Percentiles rank a stretch among this genome's conserved stretches.
These are phyloP conservation scores for Sebastes dallii DNA, from an alignment of 2,797 vertebrate genomes.

Conservation along the genomic window DNA sequence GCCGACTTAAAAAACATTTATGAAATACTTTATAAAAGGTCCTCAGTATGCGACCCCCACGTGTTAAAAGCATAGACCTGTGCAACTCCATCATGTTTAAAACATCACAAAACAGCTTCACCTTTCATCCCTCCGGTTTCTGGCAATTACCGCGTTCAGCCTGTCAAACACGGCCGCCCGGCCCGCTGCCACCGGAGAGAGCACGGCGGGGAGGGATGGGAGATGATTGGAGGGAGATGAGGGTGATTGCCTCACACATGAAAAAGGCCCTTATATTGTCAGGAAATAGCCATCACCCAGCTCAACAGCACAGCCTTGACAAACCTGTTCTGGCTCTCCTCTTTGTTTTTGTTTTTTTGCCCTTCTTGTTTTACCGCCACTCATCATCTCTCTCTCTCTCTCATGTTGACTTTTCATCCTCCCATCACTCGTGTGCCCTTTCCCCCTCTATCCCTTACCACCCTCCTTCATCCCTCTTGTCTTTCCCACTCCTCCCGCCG, in stretches of 20 bases:
- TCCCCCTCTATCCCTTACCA: not conserved
- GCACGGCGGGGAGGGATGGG: not conserved
- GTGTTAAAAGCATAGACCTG: slow-evolving; percentile 1
- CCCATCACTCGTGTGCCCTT: slow-evolving; percentile 31
- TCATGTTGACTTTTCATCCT: slow-evolving; percentile 49
- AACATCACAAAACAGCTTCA: slow-evolving; percentile 31
- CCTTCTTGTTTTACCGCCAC: slow-evolving; percentile 3
- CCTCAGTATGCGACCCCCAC: not conserved
- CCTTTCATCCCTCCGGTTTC: slow-evolving; percentile 17
- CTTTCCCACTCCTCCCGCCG: slow-evolving; percentile 8
- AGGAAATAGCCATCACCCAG: slow-evolving; percentile 20
- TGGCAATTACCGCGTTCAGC: slow-evolving; percentile 40
- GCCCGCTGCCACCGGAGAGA: slow-evolving; percentile 5
- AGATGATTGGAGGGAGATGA: slow-evolving; percentile 12
- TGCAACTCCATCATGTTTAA: slow-evolving; percentile 39
- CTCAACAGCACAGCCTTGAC: not conserved
- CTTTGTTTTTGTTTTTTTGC: slow-evolving; percentile 1
- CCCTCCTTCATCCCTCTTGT: slow-evolving; percentile 14
- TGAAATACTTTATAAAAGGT: not conserved
- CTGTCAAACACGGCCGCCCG: slow-evolving; percentile 30
- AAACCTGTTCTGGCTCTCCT: not conserved
- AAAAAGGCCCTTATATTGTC: slow-evolving; percentile 10
- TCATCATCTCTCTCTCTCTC: slow-evolving; percentile 15
- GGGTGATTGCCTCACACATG: not conserved
- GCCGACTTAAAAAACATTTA: too few species aligned